Conservation (phyloP, 2,888 invertebrate species). For the Patella depressa region DNA sequence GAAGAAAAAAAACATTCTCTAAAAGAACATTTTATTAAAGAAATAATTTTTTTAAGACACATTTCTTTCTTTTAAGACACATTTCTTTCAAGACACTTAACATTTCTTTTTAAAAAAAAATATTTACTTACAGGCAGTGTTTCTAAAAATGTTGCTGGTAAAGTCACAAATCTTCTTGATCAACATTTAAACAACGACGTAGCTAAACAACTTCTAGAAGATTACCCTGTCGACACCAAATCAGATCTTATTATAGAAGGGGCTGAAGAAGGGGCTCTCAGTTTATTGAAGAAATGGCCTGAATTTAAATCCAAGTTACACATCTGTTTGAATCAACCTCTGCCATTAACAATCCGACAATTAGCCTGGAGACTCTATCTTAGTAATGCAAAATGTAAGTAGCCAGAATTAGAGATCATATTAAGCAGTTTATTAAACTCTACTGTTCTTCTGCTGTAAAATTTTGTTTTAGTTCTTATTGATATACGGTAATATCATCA, state of each 20-base stretch:
- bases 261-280: conserved; percentile 66
- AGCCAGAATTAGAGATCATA: too few species aligned
- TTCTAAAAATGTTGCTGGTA: conserved; percentile 59
- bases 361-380: conserved; percentile 67
- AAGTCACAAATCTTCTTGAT: conserved; percentile 64
- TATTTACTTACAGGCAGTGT: conserved; percentile 50
- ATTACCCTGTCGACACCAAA: conserved; percentile 64
- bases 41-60: too few species aligned
- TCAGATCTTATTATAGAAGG: conserved; percentile 66
- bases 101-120: neutral
- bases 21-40: too few species aligned
- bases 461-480: too few species aligned
- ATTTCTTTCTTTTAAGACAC: too few species aligned
- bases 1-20: too few species aligned
- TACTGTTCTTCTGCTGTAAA: too few species aligned
- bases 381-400: conserved; percentile 61
- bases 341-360: conserved; percentile 62
- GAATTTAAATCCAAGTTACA: conserved; percentile 68
- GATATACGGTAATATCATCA: neutral
- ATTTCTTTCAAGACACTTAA: neutral
- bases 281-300: conserved; percentile 68
- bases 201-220: conserved; percentile 64
- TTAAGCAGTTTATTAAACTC: too few species aligned
- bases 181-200: conserved; percentile 69
- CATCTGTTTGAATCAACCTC: conserved; percentile 67